Conservation (phyloP, 2,888 invertebrate genomes). For the Lochmaea crataegi region DNA sequence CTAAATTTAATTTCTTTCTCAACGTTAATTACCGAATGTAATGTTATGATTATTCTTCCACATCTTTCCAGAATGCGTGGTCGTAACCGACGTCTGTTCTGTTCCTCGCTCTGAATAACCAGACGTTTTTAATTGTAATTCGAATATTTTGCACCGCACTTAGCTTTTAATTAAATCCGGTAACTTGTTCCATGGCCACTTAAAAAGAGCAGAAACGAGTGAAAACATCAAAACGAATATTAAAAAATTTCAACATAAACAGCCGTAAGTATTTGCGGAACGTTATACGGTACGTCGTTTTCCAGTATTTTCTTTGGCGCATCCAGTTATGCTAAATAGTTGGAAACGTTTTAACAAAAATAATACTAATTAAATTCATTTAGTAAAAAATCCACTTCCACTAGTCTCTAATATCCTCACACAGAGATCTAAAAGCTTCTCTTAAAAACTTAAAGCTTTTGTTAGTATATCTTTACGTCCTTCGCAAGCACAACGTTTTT, state of each 20-base stretch:
- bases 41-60: no score
- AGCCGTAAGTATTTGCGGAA: no score
- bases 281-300: no score
- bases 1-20: no score
- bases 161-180: conserved; percentile 31
- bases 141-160: conserved; percentile 22
- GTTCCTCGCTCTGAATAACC: conserved; percentile 12
- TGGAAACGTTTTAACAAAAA: neutral
- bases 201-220: conserved; percentile 18
- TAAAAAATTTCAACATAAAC: conserved; percentile 1
- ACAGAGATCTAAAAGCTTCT: no score
- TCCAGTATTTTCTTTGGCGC: no score
- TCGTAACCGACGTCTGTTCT: no score
- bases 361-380: neutral
- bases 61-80: neutral
- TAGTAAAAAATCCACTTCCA: neutral
- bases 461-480: no score
- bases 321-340: neutral
- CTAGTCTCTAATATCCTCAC: no score
- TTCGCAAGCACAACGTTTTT: no score
- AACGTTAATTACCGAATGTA: no score
- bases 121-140: conserved; percentile 18
- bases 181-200: conserved; percentile 23
- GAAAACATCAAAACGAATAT: conserved; percentile 28
- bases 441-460: no score